Evolutionary conservation across 2,888 invertebrate species (phyloP).

Genomic region (Rhopalosiphum nymphaeae): DNA sequence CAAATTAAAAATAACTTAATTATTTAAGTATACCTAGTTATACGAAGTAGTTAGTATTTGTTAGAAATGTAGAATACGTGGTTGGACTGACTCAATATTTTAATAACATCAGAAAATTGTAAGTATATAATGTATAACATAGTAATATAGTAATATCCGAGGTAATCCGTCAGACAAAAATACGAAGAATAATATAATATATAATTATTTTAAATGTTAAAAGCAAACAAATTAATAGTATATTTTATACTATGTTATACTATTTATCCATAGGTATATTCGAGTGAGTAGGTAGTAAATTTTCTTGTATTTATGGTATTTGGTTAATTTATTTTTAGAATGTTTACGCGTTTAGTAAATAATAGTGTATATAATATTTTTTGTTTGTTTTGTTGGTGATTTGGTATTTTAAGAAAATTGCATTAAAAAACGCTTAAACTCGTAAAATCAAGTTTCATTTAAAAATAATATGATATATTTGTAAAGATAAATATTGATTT

Average conservation of each 20-base stretch:
- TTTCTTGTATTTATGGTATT: not conserved
- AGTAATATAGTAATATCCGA: not conserved
- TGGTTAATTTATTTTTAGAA: not conserved
- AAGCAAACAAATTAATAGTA: too few species aligned
- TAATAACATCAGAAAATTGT: not conserved
- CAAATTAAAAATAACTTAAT: not conserved
- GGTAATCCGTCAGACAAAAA: not conserved
- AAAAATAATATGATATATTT: not conserved
- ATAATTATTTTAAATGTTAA: too few species aligned
- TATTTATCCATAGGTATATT: not conserved
- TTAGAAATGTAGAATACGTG: not conserved
- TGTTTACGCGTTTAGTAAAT: not conserved
- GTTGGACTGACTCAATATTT: not conserved
- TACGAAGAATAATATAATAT: not conserved
- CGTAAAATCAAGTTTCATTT: not conserved
- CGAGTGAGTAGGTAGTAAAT: not conserved
- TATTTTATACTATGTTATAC: too few species aligned
- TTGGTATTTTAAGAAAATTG: not conserved
- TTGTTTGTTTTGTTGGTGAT: not conserved
- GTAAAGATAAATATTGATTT: not conserved
- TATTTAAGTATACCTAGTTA: not conserved
- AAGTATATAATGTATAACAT: not conserved
- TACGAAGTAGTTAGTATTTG: not conserved
- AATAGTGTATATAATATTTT: not conserved
- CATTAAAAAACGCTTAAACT: not conserved